A percentile compares a stretch with the other conserved stretches of the same genome.
phyloP scores from a whole-genome alignment of 92 coral and sea anemone species.

The Porites lobata region DNA sequence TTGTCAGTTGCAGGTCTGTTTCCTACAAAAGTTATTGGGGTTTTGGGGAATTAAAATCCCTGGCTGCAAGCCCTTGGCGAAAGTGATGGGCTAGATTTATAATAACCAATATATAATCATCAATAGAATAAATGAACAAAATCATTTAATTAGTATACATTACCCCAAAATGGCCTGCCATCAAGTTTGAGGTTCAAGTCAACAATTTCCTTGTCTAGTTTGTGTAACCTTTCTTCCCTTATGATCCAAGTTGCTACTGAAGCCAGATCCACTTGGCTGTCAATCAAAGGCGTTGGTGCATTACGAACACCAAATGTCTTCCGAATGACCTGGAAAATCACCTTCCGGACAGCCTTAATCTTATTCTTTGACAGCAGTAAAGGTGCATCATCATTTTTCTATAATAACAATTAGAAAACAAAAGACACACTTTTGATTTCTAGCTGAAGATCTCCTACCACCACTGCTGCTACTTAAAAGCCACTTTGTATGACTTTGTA shows the following conservation, averaged over 20 bases:
- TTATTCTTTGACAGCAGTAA: neutral
- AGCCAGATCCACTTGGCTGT: neutral
- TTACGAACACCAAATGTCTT: neutral
- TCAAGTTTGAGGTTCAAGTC: neutral
- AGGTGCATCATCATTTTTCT: neutral
- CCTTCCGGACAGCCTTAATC: neutral
- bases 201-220: neutral
- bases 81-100: no score
- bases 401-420: neutral
- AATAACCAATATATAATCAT: no score
- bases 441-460: neutral
- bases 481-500: no score
- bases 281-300: neutral
- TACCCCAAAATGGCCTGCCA: conserved; percentile 11
- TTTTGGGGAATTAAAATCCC: no score
- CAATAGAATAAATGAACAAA: no score
- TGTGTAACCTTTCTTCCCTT: neutral
- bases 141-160: no score
- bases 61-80: no score
- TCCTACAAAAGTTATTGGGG: no score
- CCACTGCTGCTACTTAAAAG: no score
- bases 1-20: no score
- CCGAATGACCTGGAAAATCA: neutral
- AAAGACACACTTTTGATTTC: neutral
- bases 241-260: neutral